Base-by-base conservation (phyloP, 1,140 invertebrate genomes). In the Euwallacea similis region DNA sequence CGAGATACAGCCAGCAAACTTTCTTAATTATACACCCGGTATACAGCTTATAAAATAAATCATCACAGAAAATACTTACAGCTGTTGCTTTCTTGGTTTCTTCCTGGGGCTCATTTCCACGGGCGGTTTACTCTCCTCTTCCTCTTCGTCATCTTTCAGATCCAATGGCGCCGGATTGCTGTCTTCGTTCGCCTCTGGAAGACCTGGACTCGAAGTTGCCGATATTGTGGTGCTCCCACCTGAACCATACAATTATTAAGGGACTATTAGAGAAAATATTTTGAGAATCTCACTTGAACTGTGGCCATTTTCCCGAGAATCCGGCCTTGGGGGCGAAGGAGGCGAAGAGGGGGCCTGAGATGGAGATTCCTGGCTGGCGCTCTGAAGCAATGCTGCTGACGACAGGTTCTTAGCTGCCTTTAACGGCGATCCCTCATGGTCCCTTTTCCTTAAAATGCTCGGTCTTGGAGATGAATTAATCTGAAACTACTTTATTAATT, bases 141-240 rank as follows among this genome's bases (percentile, higher is more conserved):
- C 79, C 54, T 79, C 78, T 62, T 79, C 78, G 46, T 79, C 75
- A 56, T 81, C 77, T 16, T 79, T 78, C 44, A 73, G 69, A 66
- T 78, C 80, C 54, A 70, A 74, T 84, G 79, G 69, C 8, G 21
- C 13, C 82, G 85, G 77, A 73, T 83, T 77, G 82, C 87, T 78
- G 83, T 87, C 81, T 64, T 88, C 86, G 53, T 87, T 85, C 55
- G 86, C 85, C 72, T 91, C 90, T 46, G 89, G 88, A 41, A 88
- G 82, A 6, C 86, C 89, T 2, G 90, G 90, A 44, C 89, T 91
- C 0, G 90, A 91, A n/a, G 90, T 91, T 0, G 90, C 90, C 1
- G 90, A 92, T 1, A 92, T 88, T 0, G 91, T 92, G 0, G 90
- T 91, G 0, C 90, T 91, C n/a, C 91, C 90, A 56, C 84, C 83